phyloP scores from a whole-genome alignment of 2,888 invertebrate genomes.

The Xestoiulus laeticollis region DNA sequence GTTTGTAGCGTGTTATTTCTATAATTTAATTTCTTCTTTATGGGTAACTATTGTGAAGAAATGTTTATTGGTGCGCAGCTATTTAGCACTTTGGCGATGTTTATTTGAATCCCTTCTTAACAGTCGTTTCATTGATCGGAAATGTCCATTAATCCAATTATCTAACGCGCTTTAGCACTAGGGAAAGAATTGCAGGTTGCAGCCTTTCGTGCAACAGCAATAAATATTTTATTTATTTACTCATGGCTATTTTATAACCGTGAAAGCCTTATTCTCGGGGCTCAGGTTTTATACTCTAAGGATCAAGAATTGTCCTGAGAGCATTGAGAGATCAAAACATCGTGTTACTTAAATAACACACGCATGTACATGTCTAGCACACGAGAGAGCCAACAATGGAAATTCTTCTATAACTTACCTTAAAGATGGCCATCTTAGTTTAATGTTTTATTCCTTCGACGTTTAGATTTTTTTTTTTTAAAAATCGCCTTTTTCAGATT shows the following conservation, averaged over 20 bases:
- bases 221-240: constrained; percentile 34
- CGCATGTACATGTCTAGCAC: neutral
- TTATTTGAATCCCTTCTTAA: constrained; percentile 6
- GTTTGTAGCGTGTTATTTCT: neutral
- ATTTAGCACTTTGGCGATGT: neutral
- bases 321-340: constrained; percentile 23
- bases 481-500: too few species aligned
- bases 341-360: neutral
- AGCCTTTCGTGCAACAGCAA: constrained; percentile 23
- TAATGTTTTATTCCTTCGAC: neutral
- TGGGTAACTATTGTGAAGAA: neutral
- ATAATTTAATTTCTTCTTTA: neutral
- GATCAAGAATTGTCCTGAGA: constrained; percentile 18
- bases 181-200: constrained; percentile 9
- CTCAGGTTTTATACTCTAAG: constrained; percentile 16
- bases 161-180: neutral
- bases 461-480: too few species aligned
- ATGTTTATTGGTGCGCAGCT: neutral
- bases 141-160: constrained; percentile 24
- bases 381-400: neutral
- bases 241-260: constrained; percentile 37
- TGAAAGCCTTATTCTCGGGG: constrained; percentile 28
- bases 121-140: constrained; percentile 21
- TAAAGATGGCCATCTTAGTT: neutral
- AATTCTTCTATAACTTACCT: neutral